Conservation (phyloP, 1,140 invertebrate species). For the Aphaenogaster floridana region DNA sequence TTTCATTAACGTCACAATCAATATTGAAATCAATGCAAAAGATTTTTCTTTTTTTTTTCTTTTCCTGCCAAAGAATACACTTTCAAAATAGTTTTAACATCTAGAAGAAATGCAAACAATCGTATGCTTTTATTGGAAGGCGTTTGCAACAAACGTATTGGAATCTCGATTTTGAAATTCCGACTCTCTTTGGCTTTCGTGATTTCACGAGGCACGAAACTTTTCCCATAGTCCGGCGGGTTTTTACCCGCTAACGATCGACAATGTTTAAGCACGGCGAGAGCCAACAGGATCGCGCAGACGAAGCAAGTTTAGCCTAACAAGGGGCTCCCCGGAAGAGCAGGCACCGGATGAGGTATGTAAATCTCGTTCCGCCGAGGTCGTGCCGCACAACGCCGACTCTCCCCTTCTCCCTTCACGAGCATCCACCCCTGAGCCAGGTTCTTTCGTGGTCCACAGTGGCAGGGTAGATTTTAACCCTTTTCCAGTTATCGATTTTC, state of each 20-base stretch:
- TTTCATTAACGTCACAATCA: neutral
- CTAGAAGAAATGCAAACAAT: neutral
- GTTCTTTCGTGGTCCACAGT: slow-evolving; percentile 79
- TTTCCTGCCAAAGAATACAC: neutral
- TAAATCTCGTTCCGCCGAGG: slow-evolving; percentile 81
- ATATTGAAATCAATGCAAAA: neutral
- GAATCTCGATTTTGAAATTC: slow-evolving; percentile 53
- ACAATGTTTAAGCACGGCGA: slow-evolving; percentile 79
- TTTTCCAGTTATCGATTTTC: slow-evolving; percentile 86
- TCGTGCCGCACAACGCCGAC: slow-evolving; percentile 59
- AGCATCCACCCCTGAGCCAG: slow-evolving; percentile 73
- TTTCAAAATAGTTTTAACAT: slow-evolving; percentile 9
- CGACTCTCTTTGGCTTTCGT: slow-evolving; percentile 17
- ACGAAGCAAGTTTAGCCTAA: slow-evolving; percentile 83
- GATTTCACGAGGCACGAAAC: slow-evolving; percentile 53
- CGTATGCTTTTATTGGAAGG: slow-evolving; percentile 4
- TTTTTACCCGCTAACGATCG: slow-evolving; percentile 79
- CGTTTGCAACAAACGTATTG: neutral
- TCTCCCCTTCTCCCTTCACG: slow-evolving; percentile 52
- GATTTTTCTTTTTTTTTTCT: neutral
- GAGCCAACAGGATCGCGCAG: slow-evolving; percentile 79
- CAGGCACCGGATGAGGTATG: slow-evolving; percentile 80
- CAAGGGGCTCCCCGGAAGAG: slow-evolving; percentile 80
- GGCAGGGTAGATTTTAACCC: slow-evolving; percentile 84
- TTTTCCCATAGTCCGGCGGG: slow-evolving; percentile 64